Evolutionary conservation across 2,113 vertebrate species (phyloP).

Genomic region (Bambusicola thoracicus): DNA sequence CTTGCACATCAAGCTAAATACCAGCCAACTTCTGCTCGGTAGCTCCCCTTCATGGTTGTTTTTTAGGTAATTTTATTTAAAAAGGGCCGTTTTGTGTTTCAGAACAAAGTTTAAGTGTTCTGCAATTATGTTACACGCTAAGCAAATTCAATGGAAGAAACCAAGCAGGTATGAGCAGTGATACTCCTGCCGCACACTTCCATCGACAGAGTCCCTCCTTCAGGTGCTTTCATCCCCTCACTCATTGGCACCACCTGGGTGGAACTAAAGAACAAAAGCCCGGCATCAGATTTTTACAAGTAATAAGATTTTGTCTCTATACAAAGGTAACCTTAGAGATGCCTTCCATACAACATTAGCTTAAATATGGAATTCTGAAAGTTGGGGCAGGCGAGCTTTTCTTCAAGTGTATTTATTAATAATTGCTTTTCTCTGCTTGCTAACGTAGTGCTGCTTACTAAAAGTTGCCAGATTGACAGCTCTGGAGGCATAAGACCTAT

Average conservation of each 20-base stretch:
- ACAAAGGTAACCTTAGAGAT: not conserved
- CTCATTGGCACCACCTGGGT: not conserved
- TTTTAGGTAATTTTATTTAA: not conserved
- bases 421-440: not conserved
- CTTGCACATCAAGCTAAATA: not conserved
- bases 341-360: not conserved
- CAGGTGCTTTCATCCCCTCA: not conserved
- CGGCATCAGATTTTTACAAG: not conserved
- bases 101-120: constrained; percentile 16
- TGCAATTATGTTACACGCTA: not conserved
- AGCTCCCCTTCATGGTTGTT: not conserved
- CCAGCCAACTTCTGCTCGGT: not conserved
- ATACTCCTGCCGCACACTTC: not conserved
- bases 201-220: not conserved
- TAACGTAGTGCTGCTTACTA: not conserved
- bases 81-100: not conserved
- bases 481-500: constrained; percentile 33
- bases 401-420: not conserved
- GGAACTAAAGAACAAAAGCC: not conserved
- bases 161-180: not conserved
- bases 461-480: constrained; percentile 44
- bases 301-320: not conserved
- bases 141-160: not conserved
- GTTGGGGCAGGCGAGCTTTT: not conserved
- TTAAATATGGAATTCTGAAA: not conserved